These are phyloP conservation scores for Brachyhypopomus gauderio DNA, from an alignment of 2,113 vertebrate genomes.

Conservation along the genomic window DNA sequence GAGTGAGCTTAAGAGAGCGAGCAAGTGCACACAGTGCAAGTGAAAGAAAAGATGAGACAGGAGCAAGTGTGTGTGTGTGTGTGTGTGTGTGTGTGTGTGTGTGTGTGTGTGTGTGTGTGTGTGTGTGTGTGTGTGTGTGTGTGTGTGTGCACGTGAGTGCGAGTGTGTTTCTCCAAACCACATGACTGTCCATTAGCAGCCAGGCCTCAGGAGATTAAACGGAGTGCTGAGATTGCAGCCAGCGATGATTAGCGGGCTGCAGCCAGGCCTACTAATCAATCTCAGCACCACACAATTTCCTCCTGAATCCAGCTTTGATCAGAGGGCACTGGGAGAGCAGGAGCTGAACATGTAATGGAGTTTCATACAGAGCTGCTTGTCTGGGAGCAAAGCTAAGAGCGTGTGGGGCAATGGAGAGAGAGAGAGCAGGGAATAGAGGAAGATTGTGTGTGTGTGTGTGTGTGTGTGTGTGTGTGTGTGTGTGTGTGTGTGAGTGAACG, in stretches of 20 bases:
- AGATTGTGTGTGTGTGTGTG: constrained; percentile 58
- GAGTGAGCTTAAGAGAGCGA: not conserved
- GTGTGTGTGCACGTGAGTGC: constrained; percentile 5
- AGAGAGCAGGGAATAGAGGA: constrained; percentile 52
- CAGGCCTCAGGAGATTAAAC: constrained; percentile 66
- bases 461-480: constrained; percentile 43
- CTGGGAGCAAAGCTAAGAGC: constrained; percentile 27
- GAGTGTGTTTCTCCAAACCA: constrained; percentile 44
- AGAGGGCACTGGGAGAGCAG: constrained; percentile 75
- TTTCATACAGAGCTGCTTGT: constrained; percentile 51
- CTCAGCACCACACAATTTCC: constrained; percentile 77
- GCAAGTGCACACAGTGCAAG: constrained; percentile 21
- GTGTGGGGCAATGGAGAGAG: constrained; percentile 1
- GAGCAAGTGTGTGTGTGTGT: constrained; percentile 1
- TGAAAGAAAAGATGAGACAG: constrained; percentile 28
- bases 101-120: constrained; percentile 15
- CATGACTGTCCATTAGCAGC: constrained; percentile 74
- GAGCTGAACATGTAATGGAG: constrained; percentile 78
- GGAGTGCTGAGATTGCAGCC: constrained; percentile 85
- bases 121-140: constrained; percentile 14
- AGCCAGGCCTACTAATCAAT: constrained; percentile 80
- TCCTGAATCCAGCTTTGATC: constrained; percentile 82
- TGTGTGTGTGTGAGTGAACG: constrained; percentile 22
- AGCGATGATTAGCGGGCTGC: constrained; percentile 78
- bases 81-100: not conserved